These are phyloP conservation scores for Bradynema listronoti DNA, from an alignment of 1,140 invertebrate species.

Conservation along the genomic window DNA sequence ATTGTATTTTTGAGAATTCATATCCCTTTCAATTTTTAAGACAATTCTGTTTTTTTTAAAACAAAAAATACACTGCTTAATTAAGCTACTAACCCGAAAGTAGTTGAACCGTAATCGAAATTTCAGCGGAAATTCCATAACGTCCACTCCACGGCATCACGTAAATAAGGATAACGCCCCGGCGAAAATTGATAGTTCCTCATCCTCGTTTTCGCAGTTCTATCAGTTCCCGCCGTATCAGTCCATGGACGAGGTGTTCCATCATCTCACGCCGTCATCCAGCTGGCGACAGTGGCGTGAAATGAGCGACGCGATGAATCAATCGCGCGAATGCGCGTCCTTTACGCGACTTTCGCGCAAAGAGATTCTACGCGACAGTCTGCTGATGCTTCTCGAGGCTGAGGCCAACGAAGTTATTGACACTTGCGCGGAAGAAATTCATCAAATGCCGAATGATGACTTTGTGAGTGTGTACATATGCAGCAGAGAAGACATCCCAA, in stretches of 20 bases:
- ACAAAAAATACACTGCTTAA: too few species aligned
- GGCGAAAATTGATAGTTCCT: neutral
- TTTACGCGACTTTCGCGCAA: slow-evolving; percentile 2
- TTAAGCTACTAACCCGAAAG: neutral
- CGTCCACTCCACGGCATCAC: neutral
- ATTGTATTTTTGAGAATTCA: too few species aligned
- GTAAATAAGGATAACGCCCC: neutral
- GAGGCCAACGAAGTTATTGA: too few species aligned
- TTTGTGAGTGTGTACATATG: too few species aligned
- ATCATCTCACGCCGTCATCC: neutral
- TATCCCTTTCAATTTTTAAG: too few species aligned
- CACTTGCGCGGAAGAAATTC: too few species aligned
- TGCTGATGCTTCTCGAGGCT: slow-evolving; percentile 5
- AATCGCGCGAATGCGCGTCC: neutral
- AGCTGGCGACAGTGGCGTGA: slow-evolving; percentile 9
- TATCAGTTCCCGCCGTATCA: neutral
- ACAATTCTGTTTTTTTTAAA: too few species aligned
- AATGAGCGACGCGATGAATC: neutral
- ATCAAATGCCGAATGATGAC: too few species aligned
- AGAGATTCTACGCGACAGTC: slow-evolving; percentile 9
- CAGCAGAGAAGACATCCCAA: too few species aligned
- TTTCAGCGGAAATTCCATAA: neutral
- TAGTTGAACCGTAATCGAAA: slow-evolving; percentile 4
- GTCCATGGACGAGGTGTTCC: neutral
- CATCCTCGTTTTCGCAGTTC: neutral